These are phyloP conservation scores for Echeneis naucrates DNA, from an alignment of 2,797 vertebrate genomes.

Conservation along the genomic window DNA sequence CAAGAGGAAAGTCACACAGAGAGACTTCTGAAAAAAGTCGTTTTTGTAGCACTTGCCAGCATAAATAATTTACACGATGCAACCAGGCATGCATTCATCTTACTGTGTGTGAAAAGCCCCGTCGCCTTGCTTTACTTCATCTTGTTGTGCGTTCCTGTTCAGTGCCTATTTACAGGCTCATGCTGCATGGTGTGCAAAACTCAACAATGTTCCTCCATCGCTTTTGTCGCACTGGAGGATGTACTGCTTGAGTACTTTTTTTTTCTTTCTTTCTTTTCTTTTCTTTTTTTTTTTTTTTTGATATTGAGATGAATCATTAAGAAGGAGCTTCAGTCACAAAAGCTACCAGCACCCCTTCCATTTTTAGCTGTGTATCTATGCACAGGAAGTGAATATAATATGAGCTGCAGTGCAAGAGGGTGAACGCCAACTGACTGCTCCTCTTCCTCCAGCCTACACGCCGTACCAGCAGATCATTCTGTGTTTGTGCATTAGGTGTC, in stretches of 20 bases:
- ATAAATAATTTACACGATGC: constrained; percentile 70
- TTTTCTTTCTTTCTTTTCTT: constrained; percentile 36
- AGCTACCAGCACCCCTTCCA: constrained; percentile 41
- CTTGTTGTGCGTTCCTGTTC: constrained; percentile 21
- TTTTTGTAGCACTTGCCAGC: constrained; percentile 44
- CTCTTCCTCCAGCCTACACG: constrained; percentile 20
- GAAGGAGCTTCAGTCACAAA: constrained; percentile 21
- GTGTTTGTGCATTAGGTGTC: constrained; percentile 77
- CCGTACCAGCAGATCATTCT: constrained; percentile 44
- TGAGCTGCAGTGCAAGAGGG: constrained; percentile 34
- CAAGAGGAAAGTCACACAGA: constrained; percentile 5
- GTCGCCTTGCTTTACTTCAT: constrained; percentile 15
- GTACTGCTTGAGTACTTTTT: constrained; percentile 27
- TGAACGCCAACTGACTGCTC: constrained; percentile 31
- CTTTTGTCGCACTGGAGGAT: constrained; percentile 40
- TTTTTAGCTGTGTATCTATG: constrained; percentile 56
- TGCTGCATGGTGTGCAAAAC: constrained; percentile 38
- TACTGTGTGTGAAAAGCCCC: constrained; percentile 45
- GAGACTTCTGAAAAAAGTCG: constrained; percentile 24
- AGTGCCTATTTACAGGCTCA: constrained; percentile 26
- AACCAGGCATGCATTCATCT: constrained; percentile 37
- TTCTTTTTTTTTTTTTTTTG: constrained; percentile 16
- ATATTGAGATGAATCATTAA: constrained; percentile 39
- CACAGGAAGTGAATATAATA: constrained; percentile 52
- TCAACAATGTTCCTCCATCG: constrained; percentile 39